Evolutionary conservation across 2,113 vertebrate species (phyloP).

Genomic region (Istiophorus platypterus): DNA sequence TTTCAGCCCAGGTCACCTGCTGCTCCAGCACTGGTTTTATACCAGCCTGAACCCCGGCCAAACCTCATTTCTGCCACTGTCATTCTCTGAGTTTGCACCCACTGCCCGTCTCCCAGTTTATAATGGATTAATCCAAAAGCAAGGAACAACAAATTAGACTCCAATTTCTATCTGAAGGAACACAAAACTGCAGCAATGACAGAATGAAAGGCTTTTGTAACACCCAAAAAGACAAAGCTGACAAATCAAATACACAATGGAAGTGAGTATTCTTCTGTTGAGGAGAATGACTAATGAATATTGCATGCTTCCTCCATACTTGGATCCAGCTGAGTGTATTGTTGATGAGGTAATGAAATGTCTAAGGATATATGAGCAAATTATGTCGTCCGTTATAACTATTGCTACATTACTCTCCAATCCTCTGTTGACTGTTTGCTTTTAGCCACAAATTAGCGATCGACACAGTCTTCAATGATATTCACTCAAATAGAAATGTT

Average conservation of each 20-base stretch:
- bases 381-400: neutral
- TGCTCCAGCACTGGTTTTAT: neutral
- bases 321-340: slow-evolving; percentile 31
- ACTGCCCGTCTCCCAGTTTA: slow-evolving; percentile 20
- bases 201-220: slow-evolving; percentile 39
- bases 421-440: neutral
- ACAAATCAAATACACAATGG: slow-evolving; percentile 11
- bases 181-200: slow-evolving; percentile 10
- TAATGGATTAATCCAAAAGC: slow-evolving; percentile 40
- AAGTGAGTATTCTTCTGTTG: slow-evolving; percentile 21
- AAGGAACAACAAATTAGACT: slow-evolving; percentile 32
- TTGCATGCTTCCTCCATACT: slow-evolving; percentile 37
- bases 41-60: slow-evolving; percentile 27
- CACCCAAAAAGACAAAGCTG: slow-evolving; percentile 19
- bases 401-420: neutral
- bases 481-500: neutral
- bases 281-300: slow-evolving; percentile 53
- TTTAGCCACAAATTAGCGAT: neutral
- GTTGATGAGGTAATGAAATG: slow-evolving; percentile 16
- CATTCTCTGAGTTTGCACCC: slow-evolving; percentile 53
- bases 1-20: slow-evolving; percentile 66
- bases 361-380: neutral
- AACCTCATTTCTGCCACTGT: slow-evolving; percentile 13
- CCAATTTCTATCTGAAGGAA: slow-evolving; percentile 37
- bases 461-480: neutral